Conservation (phyloP, 2,113 vertebrate genomes). For the Nothobranchius furzeri region DNA sequence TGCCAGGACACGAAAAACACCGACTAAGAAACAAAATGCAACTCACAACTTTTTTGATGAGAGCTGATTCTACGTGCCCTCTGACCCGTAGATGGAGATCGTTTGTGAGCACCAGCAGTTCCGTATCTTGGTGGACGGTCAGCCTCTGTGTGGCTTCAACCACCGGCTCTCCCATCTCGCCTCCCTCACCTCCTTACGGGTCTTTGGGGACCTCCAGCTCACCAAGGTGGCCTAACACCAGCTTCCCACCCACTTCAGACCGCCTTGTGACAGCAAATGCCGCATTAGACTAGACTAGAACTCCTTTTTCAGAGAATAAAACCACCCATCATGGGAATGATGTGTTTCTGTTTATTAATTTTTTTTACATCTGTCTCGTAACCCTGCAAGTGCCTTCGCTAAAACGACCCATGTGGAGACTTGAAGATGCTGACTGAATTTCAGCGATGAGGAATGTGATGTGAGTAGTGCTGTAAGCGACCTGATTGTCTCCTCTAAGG, state of each 20-base stretch:
- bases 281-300: constrained; percentile 36
- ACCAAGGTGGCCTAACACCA: constrained; percentile 87
- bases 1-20: no score
- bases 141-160: constrained; percentile 86
- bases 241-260: not conserved
- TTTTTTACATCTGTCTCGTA: constrained; percentile 52
- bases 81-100: constrained; percentile 85
- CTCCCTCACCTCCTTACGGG: constrained; percentile 82
- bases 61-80: not conserved
- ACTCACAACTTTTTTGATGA: no score
- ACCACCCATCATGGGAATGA: constrained; percentile 21
- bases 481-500: constrained; percentile 15
- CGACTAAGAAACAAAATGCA: no score
- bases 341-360: constrained; percentile 33
- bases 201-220: constrained; percentile 86
- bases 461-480: constrained; percentile 16
- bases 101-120: constrained; percentile 93
- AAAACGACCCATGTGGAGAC: constrained; percentile 62
- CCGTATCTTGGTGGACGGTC: constrained; percentile 87
- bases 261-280: constrained; percentile 10
- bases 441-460: constrained; percentile 29
- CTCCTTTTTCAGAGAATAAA: constrained; percentile 25
- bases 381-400: constrained; percentile 76
- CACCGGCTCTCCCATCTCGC: constrained; percentile 82
- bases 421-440: constrained; percentile 53